Percentiles rank a stretch among this genome's conserved stretches.
Conservation (phyloP, 2,888 invertebrate genomes). For the Yponomeuta plumbellus region DNA sequence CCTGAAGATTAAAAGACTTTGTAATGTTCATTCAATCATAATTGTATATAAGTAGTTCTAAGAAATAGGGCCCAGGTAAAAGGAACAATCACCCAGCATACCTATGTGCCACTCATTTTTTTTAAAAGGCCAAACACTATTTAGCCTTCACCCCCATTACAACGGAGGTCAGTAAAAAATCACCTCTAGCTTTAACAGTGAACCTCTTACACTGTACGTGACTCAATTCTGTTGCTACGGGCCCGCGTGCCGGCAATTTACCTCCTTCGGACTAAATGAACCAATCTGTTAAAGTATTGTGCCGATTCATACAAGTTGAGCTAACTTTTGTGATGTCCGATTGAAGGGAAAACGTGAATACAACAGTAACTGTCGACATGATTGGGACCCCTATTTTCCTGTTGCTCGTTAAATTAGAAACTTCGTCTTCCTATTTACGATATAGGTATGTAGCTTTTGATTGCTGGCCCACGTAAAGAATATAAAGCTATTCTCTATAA, state of each 20-base stretch:
- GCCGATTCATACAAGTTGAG: conserved; percentile 36
- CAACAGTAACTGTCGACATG: neutral
- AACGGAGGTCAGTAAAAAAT: conserved; percentile 26
- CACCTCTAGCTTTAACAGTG: conserved; percentile 39
- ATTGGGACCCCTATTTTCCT: neutral
- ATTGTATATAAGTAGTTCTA: too few species aligned
- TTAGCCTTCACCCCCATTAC: conserved; percentile 19
- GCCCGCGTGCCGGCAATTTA: conserved; percentile 56
- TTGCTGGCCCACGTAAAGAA: too few species aligned
- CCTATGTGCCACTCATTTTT: neutral
- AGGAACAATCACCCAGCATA: neutral
- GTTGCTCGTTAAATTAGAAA: neutral
- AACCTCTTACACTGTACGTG: conserved; percentile 60
- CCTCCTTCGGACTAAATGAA: conserved; percentile 46
- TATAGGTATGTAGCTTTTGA: too few species aligned
- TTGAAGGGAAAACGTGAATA: conserved; percentile 10
- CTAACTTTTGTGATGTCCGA: conserved; percentile 27
- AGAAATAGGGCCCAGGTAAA: neutral
- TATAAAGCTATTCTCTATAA: too few species aligned
- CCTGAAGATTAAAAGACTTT: too few species aligned
- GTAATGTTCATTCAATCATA: too few species aligned
- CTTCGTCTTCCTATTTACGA: too few species aligned
- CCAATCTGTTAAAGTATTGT: conserved; percentile 55
- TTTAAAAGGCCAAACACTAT: conserved; percentile 5
- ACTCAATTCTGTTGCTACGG: conserved; percentile 59